phyloP scores from a whole-genome alignment of 2,797 vertebrate species.

The Coregonus ussuriensis region DNA sequence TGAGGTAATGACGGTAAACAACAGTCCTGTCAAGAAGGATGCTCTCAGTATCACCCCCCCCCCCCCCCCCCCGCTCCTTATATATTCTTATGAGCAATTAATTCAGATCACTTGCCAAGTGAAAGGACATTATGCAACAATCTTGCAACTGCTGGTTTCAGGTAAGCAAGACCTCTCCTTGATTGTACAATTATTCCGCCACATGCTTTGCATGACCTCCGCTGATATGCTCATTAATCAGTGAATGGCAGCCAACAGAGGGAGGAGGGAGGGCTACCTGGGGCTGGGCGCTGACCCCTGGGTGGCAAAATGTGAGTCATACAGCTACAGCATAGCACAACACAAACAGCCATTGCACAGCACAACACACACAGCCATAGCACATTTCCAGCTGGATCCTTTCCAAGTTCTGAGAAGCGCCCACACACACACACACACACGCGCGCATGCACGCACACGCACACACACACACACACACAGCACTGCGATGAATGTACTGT shows the following conservation, averaged over 20 bases:
- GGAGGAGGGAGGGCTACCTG: not conserved
- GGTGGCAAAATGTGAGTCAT: not conserved
- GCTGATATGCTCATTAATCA: constrained; percentile 56
- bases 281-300: not conserved
- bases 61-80: not conserved
- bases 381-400: not conserved
- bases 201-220: constrained; percentile 50
- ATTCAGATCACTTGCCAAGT: constrained; percentile 41
- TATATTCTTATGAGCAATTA: constrained; percentile 40
- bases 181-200: constrained; percentile 57
- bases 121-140: constrained; percentile 29
- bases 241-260: constrained; percentile 21
- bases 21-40: not conserved
- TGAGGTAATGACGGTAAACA: no score
- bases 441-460: no score
- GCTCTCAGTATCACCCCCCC: not conserved
- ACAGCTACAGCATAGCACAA: no score
- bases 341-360: no score
- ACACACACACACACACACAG: not conserved
- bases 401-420: not conserved
- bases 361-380: not conserved
- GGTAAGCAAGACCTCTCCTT: constrained; percentile 42
- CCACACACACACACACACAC: no score
- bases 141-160: constrained; percentile 37
- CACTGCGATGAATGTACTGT: not conserved